These are phyloP conservation scores for Coelinius sp. DNA, from an alignment of 2,888 invertebrate genomes.

Conservation along the genomic window DNA sequence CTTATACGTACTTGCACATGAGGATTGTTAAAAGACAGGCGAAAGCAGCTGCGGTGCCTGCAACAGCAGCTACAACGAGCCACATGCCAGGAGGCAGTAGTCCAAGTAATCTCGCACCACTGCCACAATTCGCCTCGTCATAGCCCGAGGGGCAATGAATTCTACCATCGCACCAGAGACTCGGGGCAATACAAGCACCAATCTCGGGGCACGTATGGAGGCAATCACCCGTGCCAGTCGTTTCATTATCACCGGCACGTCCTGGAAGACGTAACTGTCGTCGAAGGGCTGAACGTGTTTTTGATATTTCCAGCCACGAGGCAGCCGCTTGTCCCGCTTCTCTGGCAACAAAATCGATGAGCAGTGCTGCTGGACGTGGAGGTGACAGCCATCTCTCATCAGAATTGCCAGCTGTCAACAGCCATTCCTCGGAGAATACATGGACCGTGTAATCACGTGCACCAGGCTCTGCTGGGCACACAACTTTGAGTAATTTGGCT, in stretches of 20 bases:
- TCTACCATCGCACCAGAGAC: conserved; percentile 72
- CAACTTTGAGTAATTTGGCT: conserved; percentile 73
- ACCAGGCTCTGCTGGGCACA: conserved; percentile 82
- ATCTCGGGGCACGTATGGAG: conserved; percentile 69
- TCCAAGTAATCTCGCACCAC: conserved; percentile 71
- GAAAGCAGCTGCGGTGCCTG: conserved; percentile 71
- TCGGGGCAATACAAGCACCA: conserved; percentile 68
- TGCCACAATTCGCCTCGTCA: conserved; percentile 78
- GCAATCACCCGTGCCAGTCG: conserved; percentile 60
- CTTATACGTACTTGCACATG: conserved; percentile 68
- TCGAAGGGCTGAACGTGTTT: conserved; percentile 76
- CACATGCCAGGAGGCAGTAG: conserved; percentile 72
- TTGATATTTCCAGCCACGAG: conserved; percentile 83
- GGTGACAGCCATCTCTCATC: conserved; percentile 62
- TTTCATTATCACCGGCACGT: conserved; percentile 60
- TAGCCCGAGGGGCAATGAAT: conserved; percentile 72
- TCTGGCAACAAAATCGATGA: conserved; percentile 79
- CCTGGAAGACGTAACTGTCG: conserved; percentile 74
- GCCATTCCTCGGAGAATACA: conserved; percentile 87
- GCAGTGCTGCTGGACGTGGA: conserved; percentile 74
- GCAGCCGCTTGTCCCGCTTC: conserved; percentile 85
- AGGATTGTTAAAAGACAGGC: conserved; percentile 69
- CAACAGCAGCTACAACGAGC: conserved; percentile 65
- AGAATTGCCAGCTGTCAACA: conserved; percentile 68
- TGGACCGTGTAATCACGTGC: conserved; percentile 80